Evolutionary conservation across 2,113 vertebrate genomes (phyloP).

Genomic region (Mystacornis crossleyi): DNA sequence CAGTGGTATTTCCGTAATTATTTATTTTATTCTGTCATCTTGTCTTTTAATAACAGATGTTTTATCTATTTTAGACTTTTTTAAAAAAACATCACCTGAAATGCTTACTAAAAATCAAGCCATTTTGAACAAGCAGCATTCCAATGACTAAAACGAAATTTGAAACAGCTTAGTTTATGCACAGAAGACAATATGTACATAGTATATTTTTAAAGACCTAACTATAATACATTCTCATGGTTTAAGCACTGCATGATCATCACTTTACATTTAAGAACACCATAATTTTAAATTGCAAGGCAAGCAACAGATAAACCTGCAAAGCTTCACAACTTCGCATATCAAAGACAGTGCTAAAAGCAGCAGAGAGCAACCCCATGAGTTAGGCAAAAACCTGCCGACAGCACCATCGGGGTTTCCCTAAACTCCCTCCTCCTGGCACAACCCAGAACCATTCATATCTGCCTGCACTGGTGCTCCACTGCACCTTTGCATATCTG

Average conservation of each 20-base stretch:
- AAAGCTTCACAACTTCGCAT: not conserved
- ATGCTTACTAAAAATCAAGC: not conserved
- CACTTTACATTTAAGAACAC: not conserved
- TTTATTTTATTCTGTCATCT: not conserved
- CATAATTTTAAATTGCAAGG: not conserved
- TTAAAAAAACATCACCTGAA: not conserved
- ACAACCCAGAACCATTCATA: not conserved
- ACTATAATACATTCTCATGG: not conserved
- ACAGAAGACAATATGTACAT: not conserved
- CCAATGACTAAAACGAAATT: not conserved
- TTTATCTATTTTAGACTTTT: not conserved
- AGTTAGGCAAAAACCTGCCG: not conserved
- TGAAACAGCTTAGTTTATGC: not conserved
- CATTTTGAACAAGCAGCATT: not conserved
- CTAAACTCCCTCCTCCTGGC: not conserved
- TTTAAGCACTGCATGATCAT: not conserved
- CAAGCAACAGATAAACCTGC: not conserved
- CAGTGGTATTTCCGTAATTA: not conserved
- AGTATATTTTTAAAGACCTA: not conserved
- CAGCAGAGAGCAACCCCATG: not conserved
- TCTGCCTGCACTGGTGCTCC: rapidly evolving
- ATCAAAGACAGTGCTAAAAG: not conserved
- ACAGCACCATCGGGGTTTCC: not conserved
- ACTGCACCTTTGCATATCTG: rapidly evolving
- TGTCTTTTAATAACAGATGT: not conserved